A percentile compares a stretch with the other conserved stretches of the same genome.
phyloP scores from a whole-genome alignment of 2,113 vertebrate genomes.

The Excalfactoria chinensis region DNA sequence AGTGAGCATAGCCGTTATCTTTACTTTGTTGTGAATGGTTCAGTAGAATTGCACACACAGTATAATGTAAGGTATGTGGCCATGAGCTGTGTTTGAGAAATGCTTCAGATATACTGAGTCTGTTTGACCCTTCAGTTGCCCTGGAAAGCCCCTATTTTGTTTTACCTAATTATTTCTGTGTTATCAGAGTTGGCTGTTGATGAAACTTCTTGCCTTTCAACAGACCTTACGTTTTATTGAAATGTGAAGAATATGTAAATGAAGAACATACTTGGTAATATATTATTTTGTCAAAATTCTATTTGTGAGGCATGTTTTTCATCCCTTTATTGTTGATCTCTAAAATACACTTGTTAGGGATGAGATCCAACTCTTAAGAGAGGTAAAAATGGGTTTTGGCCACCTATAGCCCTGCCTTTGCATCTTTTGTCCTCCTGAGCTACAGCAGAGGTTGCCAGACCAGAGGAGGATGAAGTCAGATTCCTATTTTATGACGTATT shows the following conservation, averaged over 20 bases:
- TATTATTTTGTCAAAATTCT: not conserved
- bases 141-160: not conserved
- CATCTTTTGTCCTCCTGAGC: not conserved
- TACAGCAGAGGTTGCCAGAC: not conserved
- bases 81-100: rapidly evolving
- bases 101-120: not conserved
- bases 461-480: no score
- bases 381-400: not conserved
- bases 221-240: rapidly evolving
- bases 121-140: not conserved
- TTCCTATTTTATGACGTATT: not conserved
- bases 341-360: not conserved
- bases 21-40: not conserved
- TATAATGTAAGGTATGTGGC: not conserved
- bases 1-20: not conserved
- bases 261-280: not conserved
- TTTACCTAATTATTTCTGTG: not conserved
- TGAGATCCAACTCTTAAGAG: not conserved
- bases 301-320: not conserved
- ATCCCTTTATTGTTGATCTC: not conserved
- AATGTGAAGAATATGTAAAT: not conserved
- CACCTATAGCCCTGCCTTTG: rapidly evolving
- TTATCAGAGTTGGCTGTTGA: not conserved
- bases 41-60: not conserved
- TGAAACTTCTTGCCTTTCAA: not conserved